Conservation (phyloP, 2,797 vertebrate species). For the Iguana delicatissima region DNA sequence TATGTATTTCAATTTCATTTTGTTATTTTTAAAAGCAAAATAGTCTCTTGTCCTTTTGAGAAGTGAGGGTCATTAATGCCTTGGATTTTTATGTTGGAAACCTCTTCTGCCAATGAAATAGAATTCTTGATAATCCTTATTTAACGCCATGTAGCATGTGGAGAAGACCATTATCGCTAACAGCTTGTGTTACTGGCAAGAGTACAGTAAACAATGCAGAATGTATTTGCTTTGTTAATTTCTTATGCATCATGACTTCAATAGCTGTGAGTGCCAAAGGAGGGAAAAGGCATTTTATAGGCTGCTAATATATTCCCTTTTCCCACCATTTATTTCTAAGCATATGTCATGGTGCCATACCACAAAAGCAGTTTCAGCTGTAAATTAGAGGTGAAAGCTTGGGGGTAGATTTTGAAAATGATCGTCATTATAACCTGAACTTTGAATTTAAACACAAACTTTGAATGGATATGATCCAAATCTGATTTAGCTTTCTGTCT, state of each 20-base stretch:
- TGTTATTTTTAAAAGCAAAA: conserved; percentile 13
- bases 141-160: neutral
- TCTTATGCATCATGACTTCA: neutral
- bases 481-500: neutral
- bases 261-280: conserved; percentile 26
- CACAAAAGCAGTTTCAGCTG: conserved; percentile 16
- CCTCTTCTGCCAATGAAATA: conserved; percentile 31
- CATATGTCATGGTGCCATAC: conserved; percentile 24
- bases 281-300: conserved; percentile 29
- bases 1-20: neutral
- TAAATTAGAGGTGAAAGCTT: neutral
- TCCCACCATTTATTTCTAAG: conserved; percentile 26
- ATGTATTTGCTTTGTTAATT: conserved; percentile 40
- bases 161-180: conserved; percentile 45
- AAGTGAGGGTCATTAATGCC: conserved; percentile 10
- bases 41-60: conserved; percentile 11
- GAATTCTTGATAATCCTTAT: conserved; percentile 50
- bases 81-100: conserved; percentile 41
- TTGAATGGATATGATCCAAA: neutral
- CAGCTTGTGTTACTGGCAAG: conserved; percentile 33
- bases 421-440: no score
- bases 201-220: neutral
- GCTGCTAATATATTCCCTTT: conserved; percentile 25
- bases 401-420: no score
- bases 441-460: neutral